Conservation (phyloP, 2,113 vertebrate species). For the Sus scrofa region T2T-Sscrofa CM000814.6:38627001-38627500, state of each 20-base stretch:
- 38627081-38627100: no score
- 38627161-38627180: background rate
- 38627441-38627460: conserved; percentile 3
- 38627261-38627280: background rate
- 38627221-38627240: background rate
- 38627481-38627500: background rate
- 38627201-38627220: background rate
- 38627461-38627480: background rate
- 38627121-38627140: background rate
- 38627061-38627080: no score
- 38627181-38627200: background rate
- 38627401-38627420: background rate
- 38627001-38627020: no score
- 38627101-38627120: no score
- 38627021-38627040: no score
- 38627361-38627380: background rate
- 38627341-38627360: background rate
- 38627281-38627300: background rate
- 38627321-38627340: background rate
- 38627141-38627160: background rate
- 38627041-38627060: no score
- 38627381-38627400: background rate
- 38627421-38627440: background rate
- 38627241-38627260: background rate
- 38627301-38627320: background rate